Percentiles rank a stretch among this genome's conserved stretches.
Conservation (phyloP, 2,888 invertebrate species). For the Beris chalybata region DNA sequence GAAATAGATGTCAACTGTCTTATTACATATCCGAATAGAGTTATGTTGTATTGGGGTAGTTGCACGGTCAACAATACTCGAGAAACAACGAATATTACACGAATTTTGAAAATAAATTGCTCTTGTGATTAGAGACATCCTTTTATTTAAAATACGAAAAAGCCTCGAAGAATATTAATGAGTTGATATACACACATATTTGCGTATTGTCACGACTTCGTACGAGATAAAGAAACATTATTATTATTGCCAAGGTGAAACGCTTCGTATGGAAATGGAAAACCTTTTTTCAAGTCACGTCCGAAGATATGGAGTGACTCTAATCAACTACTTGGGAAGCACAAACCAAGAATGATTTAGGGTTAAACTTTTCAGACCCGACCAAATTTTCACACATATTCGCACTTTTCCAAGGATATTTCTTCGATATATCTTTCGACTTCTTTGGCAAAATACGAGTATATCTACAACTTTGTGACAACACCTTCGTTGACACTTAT, state of each 20-base stretch:
- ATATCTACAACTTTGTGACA: slow-evolving; percentile 1
- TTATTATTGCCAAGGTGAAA: slow-evolving; percentile 31
- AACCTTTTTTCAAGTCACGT: slow-evolving; percentile 32
- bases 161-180: too few species aligned
- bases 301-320: slow-evolving; percentile 25
- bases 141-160: too few species aligned
- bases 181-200: neutral
- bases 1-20: neutral
- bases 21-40: too few species aligned
- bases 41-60: too few species aligned
- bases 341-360: slow-evolving; percentile 24
- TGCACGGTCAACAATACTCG: too few species aligned
- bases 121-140: too few species aligned
- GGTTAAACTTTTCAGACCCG: slow-evolving; percentile 27
- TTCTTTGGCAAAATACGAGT: neutral
- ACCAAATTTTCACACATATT: slow-evolving; percentile 31
- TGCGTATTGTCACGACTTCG: slow-evolving; percentile 24
- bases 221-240: slow-evolving; percentile 27
- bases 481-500: slow-evolving; percentile 27
- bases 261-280: slow-evolving; percentile 29
- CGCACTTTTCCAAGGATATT: slow-evolving; percentile 30
- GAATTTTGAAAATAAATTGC: too few species aligned
- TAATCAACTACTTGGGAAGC: slow-evolving; percentile 18
- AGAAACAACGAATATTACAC: too few species aligned
- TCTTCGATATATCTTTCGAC: slow-evolving; percentile 26